Evolutionary conservation across 1,140 invertebrate species (phyloP).

Genomic region (Medauroidea extradentata): DNA sequence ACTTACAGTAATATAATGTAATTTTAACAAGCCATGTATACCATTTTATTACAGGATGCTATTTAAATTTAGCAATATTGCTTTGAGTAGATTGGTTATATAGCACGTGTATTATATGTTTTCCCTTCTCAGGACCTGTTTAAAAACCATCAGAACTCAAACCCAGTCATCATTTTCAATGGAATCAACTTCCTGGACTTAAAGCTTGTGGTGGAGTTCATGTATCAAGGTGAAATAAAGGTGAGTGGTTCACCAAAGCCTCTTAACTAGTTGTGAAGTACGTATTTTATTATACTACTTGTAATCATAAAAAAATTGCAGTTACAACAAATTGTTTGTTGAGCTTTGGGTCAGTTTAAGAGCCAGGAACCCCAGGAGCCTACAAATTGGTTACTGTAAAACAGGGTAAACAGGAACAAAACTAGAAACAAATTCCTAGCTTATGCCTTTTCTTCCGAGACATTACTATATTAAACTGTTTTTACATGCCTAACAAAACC

Average conservation of each 20-base stretch:
- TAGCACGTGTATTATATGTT: background rate
- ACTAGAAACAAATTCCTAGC: no score
- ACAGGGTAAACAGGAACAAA: no score
- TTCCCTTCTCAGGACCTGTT: constrained; percentile 41
- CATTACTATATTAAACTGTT: no score
- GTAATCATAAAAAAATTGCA: no score
- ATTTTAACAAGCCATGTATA: background rate
- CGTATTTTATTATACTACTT: no score
- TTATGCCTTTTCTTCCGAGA: no score
- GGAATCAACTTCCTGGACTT: constrained; percentile 46
- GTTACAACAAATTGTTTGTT: no score
- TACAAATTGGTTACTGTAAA: no score
- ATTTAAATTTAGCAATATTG: background rate
- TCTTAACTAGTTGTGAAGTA: no score
- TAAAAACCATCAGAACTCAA: constrained; percentile 39
- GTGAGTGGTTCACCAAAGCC: constrained; percentile 29
- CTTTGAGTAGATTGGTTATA: background rate
- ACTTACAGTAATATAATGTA: background rate
- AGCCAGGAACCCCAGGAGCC: no score
- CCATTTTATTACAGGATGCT: background rate
- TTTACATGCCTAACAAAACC: no score
- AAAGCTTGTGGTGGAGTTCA: constrained; percentile 49
- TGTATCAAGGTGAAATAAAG: constrained; percentile 54
- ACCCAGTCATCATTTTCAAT: constrained; percentile 51
- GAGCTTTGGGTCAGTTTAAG: no score